Conservation (phyloP, 2,797 vertebrate species). For the Garrulus glandarius region DNA sequence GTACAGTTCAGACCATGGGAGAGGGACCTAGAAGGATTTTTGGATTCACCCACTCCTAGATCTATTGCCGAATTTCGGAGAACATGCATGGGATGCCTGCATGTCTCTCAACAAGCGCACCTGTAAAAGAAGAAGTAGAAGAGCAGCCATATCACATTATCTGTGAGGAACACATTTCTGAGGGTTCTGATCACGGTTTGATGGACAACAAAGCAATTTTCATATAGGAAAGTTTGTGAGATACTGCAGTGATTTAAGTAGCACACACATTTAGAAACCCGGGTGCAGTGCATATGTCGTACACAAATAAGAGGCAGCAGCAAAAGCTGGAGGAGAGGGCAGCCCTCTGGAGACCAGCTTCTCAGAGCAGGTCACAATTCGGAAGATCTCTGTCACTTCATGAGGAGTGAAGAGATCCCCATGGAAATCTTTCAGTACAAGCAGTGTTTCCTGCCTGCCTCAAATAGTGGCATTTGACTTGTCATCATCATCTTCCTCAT, state of each 20-base stretch:
- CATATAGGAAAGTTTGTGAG: background rate
- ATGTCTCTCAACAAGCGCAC: background rate
- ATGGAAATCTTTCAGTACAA: background rate
- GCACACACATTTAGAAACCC: background rate
- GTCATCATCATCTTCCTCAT: background rate
- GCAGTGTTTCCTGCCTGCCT: background rate
- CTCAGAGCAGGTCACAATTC: background rate
- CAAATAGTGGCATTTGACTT: background rate
- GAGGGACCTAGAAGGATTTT: background rate
- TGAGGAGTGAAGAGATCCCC: background rate
- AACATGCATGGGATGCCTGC: background rate
- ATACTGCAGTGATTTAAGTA: background rate
- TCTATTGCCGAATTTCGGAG: background rate
- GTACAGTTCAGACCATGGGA: background rate
- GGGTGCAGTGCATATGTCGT: background rate
- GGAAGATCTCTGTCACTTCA: background rate
- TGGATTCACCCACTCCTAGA: background rate
- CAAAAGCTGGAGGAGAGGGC: background rate
- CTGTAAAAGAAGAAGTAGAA: background rate
- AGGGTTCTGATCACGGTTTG: background rate
- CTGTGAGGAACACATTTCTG: background rate
- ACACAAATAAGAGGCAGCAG: background rate
- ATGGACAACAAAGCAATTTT: background rate
- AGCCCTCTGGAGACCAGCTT: background rate
- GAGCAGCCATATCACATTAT: background rate